These are phyloP conservation scores for Laticauda colubrina DNA, from an alignment of 2,113 vertebrate genomes.

Conservation along the genomic window DNA sequence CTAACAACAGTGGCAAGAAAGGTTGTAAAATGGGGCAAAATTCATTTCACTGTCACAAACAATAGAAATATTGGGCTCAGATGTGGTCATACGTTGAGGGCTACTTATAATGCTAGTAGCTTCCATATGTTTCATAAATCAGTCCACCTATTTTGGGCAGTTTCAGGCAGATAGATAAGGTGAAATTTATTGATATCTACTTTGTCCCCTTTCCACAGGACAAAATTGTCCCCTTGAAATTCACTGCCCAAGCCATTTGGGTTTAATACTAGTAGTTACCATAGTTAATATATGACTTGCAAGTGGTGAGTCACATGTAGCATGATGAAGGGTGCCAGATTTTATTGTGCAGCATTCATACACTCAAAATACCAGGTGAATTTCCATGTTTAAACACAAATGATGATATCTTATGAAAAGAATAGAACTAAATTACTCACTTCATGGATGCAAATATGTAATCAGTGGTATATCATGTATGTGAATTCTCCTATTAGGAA, in stretches of 20 bases:
- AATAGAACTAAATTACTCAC: neutral
- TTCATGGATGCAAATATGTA: fast-evolving
- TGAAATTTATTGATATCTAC: neutral
- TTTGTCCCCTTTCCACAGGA: neutral
- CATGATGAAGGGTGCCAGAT: neutral
- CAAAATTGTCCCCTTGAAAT: neutral
- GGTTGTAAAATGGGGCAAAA: too few species aligned
- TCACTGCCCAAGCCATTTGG: neutral
- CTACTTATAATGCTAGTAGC: neutral
- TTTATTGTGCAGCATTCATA: neutral
- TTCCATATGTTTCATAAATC: neutral
- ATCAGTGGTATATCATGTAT: neutral
- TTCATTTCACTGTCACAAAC: neutral
- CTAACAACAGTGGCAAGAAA: neutral
- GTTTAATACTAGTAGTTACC: neutral
- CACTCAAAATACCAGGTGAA: neutral
- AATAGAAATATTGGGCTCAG: neutral
- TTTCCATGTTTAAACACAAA: neutral
- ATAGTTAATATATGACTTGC: neutral
- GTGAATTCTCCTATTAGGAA: constrained; percentile 72
- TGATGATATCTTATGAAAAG: fast-evolving
- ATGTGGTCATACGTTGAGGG: neutral
- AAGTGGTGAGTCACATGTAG: neutral
- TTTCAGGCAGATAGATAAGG: neutral
- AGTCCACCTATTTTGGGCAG: neutral